phyloP scores from a whole-genome alignment of 2,888 invertebrate species.

The Melanostoma mellinum region DNA sequence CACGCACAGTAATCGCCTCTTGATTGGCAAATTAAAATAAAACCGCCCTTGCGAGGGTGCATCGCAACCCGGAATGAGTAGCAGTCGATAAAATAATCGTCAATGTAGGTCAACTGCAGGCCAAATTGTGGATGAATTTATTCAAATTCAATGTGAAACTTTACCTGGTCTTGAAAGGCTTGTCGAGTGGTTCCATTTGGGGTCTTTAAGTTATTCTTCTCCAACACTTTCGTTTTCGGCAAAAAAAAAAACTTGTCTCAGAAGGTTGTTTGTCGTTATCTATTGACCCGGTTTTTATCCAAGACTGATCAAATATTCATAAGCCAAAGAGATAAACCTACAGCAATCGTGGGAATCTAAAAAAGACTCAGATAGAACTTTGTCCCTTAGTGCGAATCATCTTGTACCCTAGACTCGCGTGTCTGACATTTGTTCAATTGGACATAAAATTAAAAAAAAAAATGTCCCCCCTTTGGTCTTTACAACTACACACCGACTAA shows the following conservation, averaged over 20 bases:
- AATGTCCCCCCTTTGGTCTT: background rate
- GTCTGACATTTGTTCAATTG: constrained; percentile 50
- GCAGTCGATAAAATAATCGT: constrained; percentile 5
- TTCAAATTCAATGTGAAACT: constrained; percentile 6
- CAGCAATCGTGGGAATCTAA: background rate
- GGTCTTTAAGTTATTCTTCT: background rate
- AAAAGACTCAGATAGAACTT: background rate
- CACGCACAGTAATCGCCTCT: background rate
- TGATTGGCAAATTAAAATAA: background rate
- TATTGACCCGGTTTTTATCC: background rate
- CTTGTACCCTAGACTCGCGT: constrained; percentile 12
- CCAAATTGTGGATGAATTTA: background rate
- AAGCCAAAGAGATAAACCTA: background rate
- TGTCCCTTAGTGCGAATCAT: background rate
- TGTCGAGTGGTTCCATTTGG: too few species aligned
- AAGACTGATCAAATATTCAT: constrained; percentile 32
- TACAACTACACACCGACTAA: background rate
- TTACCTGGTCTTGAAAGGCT: background rate
- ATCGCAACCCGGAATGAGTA: constrained; percentile 19
- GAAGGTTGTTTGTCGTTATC: background rate
- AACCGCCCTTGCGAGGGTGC: constrained; percentile 15
- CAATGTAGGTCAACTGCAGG: constrained; percentile 23
- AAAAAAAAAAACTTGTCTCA: background rate
- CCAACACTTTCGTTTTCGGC: constrained; percentile 16
- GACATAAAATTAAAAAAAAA: background rate